Evolutionary conservation across 2,888 invertebrate genomes (phyloP), one percentile per base, ranked within the genome.

Genomic region (Conchocele bisecta): DNA sequence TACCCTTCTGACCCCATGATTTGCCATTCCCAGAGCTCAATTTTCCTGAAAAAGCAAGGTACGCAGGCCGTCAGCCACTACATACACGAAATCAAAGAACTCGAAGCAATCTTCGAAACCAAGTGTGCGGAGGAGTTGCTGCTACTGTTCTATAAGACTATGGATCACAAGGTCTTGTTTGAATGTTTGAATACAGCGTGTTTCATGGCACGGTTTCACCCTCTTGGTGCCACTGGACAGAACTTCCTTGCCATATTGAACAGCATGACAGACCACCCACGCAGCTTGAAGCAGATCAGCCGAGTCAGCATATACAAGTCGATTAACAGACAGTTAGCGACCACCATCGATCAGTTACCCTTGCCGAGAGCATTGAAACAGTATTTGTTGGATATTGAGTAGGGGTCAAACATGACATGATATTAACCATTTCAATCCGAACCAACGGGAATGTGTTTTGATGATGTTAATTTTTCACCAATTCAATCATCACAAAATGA

Each of bases 231-330:
- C 24, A 83, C 83, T 11, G 83, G 85, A 9, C 60, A 78, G 22
- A 72, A 81, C 31, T 85, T 89, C 51, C 64, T 88, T 7, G 64
- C 76, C 9, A 91, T 94, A 33, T 93, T 95, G 77, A 93, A 94
- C 79, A 93, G 93, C 57, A 91, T 95, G 79, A 93, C 94, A 83
- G 93, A 94, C 37, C 92, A 93, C 72, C 95, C 95, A 11, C 92
- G 95, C 44, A 93, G 93, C 73, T 92, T 95, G n/a, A 95, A 95
- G 88, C 95, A 95, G 90, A 93, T 95, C 69, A 93, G 94, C 44
- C 93, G 95, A 22, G 94, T 95, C 56, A 92, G 93, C 78, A 95
- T 95, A 73, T 95, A 95, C 88, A 93, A 94, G 83, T 93, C 94
- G 56, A 89, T 95, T 74, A 92, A 93, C 71, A 92, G 94, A 50